These are phyloP conservation scores for Tachysurus vachellii DNA, from an alignment of 2,113 vertebrate species.

Conservation along the genomic window DNA sequence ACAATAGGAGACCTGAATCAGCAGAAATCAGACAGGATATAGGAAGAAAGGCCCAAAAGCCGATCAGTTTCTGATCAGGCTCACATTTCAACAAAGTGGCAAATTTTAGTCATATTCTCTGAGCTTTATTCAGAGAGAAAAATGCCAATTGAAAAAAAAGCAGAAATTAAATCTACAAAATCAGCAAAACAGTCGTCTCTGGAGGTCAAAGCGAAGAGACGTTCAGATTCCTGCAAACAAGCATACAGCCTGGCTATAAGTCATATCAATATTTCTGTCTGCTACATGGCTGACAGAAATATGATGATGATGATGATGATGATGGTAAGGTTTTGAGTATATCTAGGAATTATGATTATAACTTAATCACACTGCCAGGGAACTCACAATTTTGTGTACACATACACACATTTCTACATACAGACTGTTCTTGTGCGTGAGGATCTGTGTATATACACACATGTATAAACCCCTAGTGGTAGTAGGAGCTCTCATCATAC, in stretches of 20 bases:
- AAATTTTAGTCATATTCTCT: conserved; percentile 39
- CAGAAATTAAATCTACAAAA: conserved; percentile 51
- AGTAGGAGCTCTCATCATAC: background rate
- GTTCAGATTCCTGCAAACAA: conserved; percentile 16
- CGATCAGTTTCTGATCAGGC: conserved; percentile 36
- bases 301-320: background rate
- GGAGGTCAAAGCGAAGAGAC: conserved; percentile 43
- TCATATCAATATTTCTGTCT: conserved; percentile 30
- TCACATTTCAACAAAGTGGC: conserved; percentile 59
- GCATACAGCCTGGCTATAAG: conserved; percentile 1
- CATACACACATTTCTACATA: background rate
- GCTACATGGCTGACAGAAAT: background rate
- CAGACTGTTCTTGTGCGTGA: background rate
- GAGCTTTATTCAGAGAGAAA: conserved; percentile 28
- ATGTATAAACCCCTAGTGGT: background rate
- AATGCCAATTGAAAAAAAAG: conserved; percentile 36
- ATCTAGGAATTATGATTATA: background rate
- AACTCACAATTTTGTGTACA: background rate
- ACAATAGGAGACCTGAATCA: conserved; percentile 47
- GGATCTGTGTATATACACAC: background rate
- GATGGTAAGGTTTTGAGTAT: background rate
- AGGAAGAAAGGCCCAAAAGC: conserved; percentile 42
- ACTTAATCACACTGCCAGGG: background rate
- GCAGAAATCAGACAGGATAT: conserved; percentile 27
- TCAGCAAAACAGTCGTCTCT: conserved; percentile 52